phyloP scores from a whole-genome alignment of 1,140 invertebrate genomes.

The Frieseomelitta varia region DNA sequence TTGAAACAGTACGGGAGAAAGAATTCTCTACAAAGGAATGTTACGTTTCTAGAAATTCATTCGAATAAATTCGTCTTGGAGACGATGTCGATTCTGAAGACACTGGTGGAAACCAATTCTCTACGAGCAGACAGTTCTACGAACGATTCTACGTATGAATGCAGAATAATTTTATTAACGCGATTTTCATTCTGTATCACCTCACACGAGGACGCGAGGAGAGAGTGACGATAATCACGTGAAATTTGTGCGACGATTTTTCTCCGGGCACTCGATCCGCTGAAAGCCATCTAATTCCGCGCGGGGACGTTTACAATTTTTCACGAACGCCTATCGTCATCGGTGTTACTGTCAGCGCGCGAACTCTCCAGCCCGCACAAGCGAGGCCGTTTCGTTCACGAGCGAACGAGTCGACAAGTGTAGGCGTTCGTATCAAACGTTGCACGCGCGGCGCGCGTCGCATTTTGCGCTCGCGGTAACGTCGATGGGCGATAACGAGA shows the following conservation, averaged over 20 bases:
- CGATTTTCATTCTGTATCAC: too few relatives aligned
- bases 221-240: background rate
- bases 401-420: slow-evolving; percentile 53
- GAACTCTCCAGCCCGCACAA: slow-evolving; percentile 21
- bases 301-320: slow-evolving; percentile 37
- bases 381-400: slow-evolving; percentile 46
- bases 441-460: slow-evolving; percentile 26
- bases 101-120: too few relatives aligned
- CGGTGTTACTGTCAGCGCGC: slow-evolving; percentile 32
- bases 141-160: too few relatives aligned
- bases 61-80: too few relatives aligned
- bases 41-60: too few relatives aligned
- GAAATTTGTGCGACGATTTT: slow-evolving; percentile 8
- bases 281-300: slow-evolving; percentile 35
- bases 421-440: slow-evolving; percentile 36
- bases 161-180: too few relatives aligned
- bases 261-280: slow-evolving; percentile 7
- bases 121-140: too few relatives aligned
- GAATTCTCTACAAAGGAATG: too few relatives aligned
- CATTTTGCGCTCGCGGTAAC: slow-evolving; percentile 47
- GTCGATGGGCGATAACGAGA: slow-evolving; percentile 56
- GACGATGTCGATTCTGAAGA: too few relatives aligned
- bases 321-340: slow-evolving; percentile 28
- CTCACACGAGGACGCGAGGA: too few relatives aligned
- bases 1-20: too few relatives aligned